Evolutionary conservation across 2,797 vertebrate genomes (phyloP), one percentile per base, ranked within the genome.

Genomic region (Sardinella longiceps): DNA sequence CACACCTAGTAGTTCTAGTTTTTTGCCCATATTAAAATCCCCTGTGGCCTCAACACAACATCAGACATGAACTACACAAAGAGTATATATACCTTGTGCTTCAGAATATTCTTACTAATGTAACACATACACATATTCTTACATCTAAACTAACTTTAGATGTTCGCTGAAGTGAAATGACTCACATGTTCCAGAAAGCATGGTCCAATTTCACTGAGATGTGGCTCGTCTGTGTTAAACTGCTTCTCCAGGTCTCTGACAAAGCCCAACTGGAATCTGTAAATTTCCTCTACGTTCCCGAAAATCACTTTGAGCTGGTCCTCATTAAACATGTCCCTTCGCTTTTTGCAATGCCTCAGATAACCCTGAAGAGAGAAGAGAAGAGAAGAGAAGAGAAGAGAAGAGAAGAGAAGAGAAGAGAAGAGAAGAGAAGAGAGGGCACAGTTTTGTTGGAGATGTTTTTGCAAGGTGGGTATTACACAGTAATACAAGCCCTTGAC

Each of bases 201-300:
- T 0, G 98, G 98, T 85, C 98, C 98, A 1, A 99, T 99, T 93
- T 99, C 98, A 11, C 98, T 99, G 90, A 99, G 97, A 82, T 99
- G 98, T 6, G 98, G 98, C 3, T 99, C 98, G 89, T 99, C 98
- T 0, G 97, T 99, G 94, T 99, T 99, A 94, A 99, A 99, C 94
- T 99, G 98, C 88, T 99, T 99, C 93, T 99, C 98, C 93, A 99
- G 91, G 88, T 99, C 98, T 94, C 98, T 93, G 45, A 99, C 97
- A 30, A 99, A 99, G 25, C 97, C 96, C 96, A 99, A 97, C 94
- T 99, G 98, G 91, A 99, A 99, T 84, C 98, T 97, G 93, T 98
- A 99, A 93, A 99, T 99, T 91, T 99, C 98, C 90, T 99, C 98
- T 0, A 99, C 99, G 93, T 99, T 99, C 82, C 98, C 98, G 80